phyloP scores from a whole-genome alignment of 2,113 vertebrate species.

The Odocoileus hemionus region DNA sequence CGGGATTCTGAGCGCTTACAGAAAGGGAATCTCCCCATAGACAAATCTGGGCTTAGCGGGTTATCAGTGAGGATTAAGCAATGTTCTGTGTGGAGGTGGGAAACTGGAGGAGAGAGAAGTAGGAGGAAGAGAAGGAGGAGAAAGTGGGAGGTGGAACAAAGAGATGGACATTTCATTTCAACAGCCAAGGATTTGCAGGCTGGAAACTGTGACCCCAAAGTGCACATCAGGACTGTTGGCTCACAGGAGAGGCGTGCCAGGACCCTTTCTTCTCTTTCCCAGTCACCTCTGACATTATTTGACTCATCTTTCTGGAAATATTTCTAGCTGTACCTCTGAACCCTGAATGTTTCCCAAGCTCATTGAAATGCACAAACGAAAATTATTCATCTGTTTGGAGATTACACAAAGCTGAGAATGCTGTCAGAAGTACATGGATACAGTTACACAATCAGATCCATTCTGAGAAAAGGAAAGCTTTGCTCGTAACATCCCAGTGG shows the following conservation, averaged over 20 bases:
- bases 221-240: conserved; percentile 60
- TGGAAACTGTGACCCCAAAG: conserved; percentile 71
- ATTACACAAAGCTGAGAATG: conserved; percentile 34
- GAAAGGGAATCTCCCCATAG: not conserved
- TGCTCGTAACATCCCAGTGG: not conserved
- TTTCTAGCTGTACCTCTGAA: conserved; percentile 70
- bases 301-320: conserved; percentile 68
- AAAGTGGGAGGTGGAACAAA: conserved; percentile 73
- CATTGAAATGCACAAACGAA: conserved; percentile 64
- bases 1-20: conserved; percentile 5
- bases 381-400: conserved; percentile 72
- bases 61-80: conserved; percentile 10
- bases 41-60: not conserved
- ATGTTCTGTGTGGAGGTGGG: conserved; percentile 49
- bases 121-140: conserved; percentile 26
- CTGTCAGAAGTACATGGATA: conserved; percentile 34
- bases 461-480: not conserved
- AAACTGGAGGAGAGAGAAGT: not conserved
- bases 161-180: conserved; percentile 63
- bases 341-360: conserved; percentile 49
- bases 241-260: conserved; percentile 32
- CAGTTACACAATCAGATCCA: conserved; percentile 44
- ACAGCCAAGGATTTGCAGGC: conserved; percentile 64
- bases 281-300: conserved; percentile 64
- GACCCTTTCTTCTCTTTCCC: conserved; percentile 69